A percentile compares a stretch with the other conserved stretches of the same genome.
Evolutionary conservation across 2,113 vertebrate species (phyloP).

Genomic region (Apodemus sylvaticus): DNA sequence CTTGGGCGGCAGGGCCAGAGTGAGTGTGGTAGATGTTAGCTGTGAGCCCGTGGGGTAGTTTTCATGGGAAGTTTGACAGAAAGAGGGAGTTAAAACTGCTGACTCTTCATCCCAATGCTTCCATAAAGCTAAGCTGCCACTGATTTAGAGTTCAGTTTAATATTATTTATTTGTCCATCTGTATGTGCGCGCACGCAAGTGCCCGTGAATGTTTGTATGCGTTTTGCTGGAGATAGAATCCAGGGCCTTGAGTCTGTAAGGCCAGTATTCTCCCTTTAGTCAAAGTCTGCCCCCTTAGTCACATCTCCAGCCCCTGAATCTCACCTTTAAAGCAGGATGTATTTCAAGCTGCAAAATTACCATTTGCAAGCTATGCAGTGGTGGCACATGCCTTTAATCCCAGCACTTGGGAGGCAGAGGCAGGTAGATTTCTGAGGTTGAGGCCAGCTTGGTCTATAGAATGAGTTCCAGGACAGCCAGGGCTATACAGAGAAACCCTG

Average conservation of each 20-base stretch:
- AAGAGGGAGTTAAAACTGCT: background rate
- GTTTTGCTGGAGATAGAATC: background rate
- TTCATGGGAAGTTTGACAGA: background rate
- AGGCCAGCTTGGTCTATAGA: too few relatives aligned
- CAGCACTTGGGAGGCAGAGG: too few relatives aligned
- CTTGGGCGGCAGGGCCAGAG: background rate
- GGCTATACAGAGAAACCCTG: too few relatives aligned
- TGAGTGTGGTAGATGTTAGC: background rate
- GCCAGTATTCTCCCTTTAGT: background rate
- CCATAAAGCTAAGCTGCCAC: background rate
- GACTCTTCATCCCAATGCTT: accelerated
- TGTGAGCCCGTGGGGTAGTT: background rate
- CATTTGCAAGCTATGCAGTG: too few relatives aligned
- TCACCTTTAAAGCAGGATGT: background rate
- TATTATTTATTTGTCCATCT: background rate
- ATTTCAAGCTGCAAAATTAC: background rate
- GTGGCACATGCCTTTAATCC: too few relatives aligned
- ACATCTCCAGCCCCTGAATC: too few relatives aligned
- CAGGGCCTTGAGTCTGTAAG: background rate
- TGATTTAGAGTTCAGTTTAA: background rate
- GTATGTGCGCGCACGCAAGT: background rate
- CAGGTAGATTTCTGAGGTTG: too few relatives aligned
- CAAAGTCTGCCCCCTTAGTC: background rate
- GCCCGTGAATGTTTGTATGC: too few relatives aligned
- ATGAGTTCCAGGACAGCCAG: too few relatives aligned